These are phyloP conservation scores for Pantherophis alleghaniensis DNA, from an alignment of 2,797 vertebrate species.

Conservation along the genomic window DNA sequence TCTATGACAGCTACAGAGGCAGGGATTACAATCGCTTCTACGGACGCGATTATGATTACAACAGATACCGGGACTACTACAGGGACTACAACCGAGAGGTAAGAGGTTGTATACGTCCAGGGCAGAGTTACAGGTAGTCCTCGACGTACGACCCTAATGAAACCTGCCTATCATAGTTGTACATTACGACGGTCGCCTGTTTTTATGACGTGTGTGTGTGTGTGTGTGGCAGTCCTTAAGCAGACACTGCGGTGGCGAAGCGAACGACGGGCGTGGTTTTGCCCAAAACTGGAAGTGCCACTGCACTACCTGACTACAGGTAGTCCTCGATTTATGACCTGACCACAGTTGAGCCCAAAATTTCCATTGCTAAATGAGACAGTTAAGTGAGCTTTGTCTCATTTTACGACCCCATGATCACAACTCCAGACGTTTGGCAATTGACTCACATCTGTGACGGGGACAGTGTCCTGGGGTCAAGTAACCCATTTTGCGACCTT, in stretches of 20 bases:
- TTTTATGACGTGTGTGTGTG: neutral
- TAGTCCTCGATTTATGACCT: neutral
- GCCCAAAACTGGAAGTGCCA: neutral
- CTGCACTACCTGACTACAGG: neutral
- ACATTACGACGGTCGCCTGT: neutral
- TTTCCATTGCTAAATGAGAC: neutral
- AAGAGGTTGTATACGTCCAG: constrained; percentile 27
- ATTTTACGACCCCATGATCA: neutral
- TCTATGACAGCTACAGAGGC: constrained; percentile 69
- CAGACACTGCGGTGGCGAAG: neutral
- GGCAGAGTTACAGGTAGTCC: neutral
- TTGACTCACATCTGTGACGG: too few relatives aligned
- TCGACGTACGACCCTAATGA: neutral
- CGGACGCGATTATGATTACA: constrained; percentile 72
- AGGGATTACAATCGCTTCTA: constrained; percentile 71
- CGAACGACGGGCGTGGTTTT: neutral
- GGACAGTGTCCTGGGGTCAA: too few relatives aligned
- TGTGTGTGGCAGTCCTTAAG: neutral
- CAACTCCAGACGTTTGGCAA: too few relatives aligned
- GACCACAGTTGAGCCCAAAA: too few relatives aligned
- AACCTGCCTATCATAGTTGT: neutral
- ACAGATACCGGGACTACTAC: constrained; percentile 76
- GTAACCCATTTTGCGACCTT: too few relatives aligned
- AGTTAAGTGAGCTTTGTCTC: neutral
- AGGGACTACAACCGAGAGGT: constrained; percentile 77